Base-by-base conservation (phyloP, 2,888 invertebrate species). In the Trichogramma dendrolimi region DNA sequence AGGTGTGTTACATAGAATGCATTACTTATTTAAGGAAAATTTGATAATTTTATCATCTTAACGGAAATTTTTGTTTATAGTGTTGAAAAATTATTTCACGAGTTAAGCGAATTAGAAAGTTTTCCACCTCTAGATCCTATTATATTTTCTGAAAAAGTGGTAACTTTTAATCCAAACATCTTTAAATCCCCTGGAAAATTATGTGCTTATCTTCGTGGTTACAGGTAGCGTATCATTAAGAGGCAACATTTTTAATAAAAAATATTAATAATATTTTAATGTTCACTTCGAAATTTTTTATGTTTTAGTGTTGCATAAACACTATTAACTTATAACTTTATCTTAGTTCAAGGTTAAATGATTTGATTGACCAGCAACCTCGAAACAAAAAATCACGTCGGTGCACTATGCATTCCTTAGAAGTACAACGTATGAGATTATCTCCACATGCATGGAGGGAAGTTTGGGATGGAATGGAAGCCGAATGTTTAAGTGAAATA, bases 121-220 rank as follows among this genome's bases (percentile, higher is more conserved):
- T 90, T 93, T 80, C 89, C 91, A 67, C 92, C 94, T 66, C 82
- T 96, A 70, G 93, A 94, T 81, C 96, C 95, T 57, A 85, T 91
- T 67, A 84, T 95, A 64, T 89, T 89, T 65, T 80, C 85, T 64
- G 86, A 88, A 76, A 91, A 90, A 71, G 85, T 87, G 68, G 85
- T 95, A 74, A 90, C 91, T 64, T 86, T 95, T 68, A 86, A 86
- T 75, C 88, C 90, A 73, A 91, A 92, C 70, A 88, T 90, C 81
- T 83, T 91, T 62, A 84, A 85, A 74, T 88, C 89, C 72, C 89
- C 93, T 63, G 90, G 92, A 77, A 85, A 89, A 68, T 83, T 95
- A 58, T 92, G 91, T 72, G 90, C 91, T 62, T 82, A 94, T 73
- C 86, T 95, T 72, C 91, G 93, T 81, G 89, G 91, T 70, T 94